Evolutionary conservation across 1,140 invertebrate species (phyloP).

Genomic region (Cryptotermes secundus): DNA sequence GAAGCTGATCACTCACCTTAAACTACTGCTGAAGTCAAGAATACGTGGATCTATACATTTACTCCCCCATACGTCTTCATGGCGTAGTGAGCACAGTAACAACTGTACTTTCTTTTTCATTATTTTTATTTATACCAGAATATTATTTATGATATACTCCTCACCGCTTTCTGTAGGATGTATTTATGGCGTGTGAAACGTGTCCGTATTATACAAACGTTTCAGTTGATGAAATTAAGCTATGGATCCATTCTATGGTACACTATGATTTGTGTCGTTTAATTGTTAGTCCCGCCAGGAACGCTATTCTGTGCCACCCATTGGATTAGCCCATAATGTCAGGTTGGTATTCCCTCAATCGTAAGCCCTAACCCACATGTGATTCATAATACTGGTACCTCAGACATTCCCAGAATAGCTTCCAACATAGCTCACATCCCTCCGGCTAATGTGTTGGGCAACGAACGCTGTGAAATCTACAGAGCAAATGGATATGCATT

Average conservation of each 20-base stretch:
- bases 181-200: background rate
- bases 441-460: background rate
- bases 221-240: background rate
- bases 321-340: background rate
- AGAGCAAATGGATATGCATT: background rate
- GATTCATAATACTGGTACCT: background rate
- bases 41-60: no score
- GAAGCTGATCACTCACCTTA: no score
- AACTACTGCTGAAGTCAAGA: no score
- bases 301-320: background rate
- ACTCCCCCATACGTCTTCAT: no score
- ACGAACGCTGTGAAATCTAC: background rate
- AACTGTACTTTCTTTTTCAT: no score
- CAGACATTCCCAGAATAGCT: background rate
- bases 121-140: background rate
- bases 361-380: background rate
- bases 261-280: background rate
- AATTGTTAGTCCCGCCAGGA: background rate
- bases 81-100: no score
- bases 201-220: background rate
- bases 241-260: background rate
- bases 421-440: background rate
- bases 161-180: background rate
- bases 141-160: background rate
- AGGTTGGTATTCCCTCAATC: background rate